Percentiles rank a stretch among this genome's conserved stretches.
Evolutionary conservation across 2,888 invertebrate genomes (phyloP).

Genomic region (Drosophila pseudotalamancana): DNA sequence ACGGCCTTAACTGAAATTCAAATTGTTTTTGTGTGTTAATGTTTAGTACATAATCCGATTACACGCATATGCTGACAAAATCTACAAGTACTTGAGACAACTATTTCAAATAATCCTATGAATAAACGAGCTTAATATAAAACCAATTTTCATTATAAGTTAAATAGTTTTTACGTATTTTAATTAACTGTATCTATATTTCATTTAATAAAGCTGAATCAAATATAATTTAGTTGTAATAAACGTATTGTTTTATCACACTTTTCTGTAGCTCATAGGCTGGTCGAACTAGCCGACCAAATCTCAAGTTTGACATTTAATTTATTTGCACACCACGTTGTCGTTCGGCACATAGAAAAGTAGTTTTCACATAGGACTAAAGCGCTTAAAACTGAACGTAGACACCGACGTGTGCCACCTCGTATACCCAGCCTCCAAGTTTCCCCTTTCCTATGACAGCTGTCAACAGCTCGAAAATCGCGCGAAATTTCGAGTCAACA

Average conservation of each 20-base stretch:
- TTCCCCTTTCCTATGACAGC: conserved; percentile 48
- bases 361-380: conserved; percentile 64
- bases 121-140: no score
- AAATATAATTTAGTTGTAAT: no score
- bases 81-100: no score
- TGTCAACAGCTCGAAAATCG: conserved; percentile 73
- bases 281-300: conserved; percentile 12
- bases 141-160: no score
- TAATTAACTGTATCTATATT: no score
- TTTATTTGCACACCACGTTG: conserved; percentile 66
- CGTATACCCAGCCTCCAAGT: neutral
- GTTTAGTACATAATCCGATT: conserved; percentile 23
- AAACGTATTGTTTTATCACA: neutral
- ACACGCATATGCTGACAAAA: conserved; percentile 26
- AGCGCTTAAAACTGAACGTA: conserved; percentile 43
- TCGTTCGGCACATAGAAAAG: conserved; percentile 60
- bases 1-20: neutral
- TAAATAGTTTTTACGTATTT: no score
- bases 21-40: neutral
- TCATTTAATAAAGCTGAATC: no score
- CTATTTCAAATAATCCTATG: no score
- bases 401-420: conserved; percentile 1
- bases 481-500: conserved; percentile 28
- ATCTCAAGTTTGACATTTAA: conserved; percentile 28
- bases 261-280: neutral